Percentiles rank a stretch among this genome's conserved stretches.
phyloP scores from a whole-genome alignment of 2,888 invertebrate species.

The Trichacis sp. region DNA sequence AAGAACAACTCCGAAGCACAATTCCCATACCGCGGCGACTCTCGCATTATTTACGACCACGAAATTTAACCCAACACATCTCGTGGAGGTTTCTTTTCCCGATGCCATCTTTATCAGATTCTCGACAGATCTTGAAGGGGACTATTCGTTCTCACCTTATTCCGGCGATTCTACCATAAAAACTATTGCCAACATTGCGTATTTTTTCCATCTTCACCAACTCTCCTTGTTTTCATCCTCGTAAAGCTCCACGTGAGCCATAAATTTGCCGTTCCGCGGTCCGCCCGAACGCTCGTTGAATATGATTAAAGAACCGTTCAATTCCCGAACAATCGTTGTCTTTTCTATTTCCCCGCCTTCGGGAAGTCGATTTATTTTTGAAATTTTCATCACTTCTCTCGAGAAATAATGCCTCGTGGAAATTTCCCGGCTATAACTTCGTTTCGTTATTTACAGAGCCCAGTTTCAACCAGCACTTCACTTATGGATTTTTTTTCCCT shows the following conservation, averaged over 20 bases:
- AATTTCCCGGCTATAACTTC: too few species aligned
- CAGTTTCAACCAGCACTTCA: too few species aligned
- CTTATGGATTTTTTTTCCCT: background rate
- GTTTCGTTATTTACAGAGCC: background rate
- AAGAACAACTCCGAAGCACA: background rate
- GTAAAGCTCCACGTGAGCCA: slow-evolving; percentile 14
- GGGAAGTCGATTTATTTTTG: background rate
- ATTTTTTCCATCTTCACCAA: slow-evolving; percentile 19
- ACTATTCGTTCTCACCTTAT: slow-evolving; percentile 31
- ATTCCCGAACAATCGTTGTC: background rate
- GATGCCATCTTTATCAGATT: slow-evolving; percentile 41
- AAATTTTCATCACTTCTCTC: too few species aligned
- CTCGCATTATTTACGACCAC: slow-evolving; percentile 35
- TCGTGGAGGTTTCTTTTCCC: slow-evolving; percentile 16
- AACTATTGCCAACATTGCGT: slow-evolving; percentile 6
- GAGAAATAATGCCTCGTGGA: too few species aligned
- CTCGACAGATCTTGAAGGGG: slow-evolving; percentile 26
- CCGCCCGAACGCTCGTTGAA: slow-evolving; percentile 17
- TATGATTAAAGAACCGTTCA: slow-evolving; percentile 14
- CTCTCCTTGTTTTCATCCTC: slow-evolving; percentile 29
- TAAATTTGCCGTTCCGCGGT: slow-evolving; percentile 24
- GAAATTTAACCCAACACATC: slow-evolving; percentile 33
- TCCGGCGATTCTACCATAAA: slow-evolving; percentile 16
- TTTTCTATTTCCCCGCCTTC: background rate
- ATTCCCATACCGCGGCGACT: slow-evolving; percentile 21